A percentile compares a stretch with the other conserved stretches of the same genome.
phyloP scores from a whole-genome alignment of 2,113 vertebrate species.

The Cynocephalus volans region DNA sequence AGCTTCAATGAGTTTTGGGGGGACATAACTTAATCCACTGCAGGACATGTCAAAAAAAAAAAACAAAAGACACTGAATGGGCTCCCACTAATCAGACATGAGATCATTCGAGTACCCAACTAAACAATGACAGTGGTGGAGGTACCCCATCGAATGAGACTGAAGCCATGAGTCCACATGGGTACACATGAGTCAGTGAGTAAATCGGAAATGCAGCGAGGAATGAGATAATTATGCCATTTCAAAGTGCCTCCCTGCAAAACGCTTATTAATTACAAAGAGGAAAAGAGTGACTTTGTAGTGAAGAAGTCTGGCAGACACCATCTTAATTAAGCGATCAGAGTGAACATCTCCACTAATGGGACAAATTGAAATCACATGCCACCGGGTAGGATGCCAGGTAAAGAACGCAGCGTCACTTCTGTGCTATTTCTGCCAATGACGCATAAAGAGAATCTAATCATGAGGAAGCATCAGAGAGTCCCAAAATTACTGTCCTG shows the following conservation, averaged over 20 bases:
- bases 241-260: constrained; percentile 13
- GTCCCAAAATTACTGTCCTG: constrained; percentile 66
- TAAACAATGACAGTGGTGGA: fast-evolving
- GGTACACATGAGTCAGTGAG: background rate
- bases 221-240: background rate
- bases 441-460: background rate
- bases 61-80: background rate
- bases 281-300: constrained; percentile 43
- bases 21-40: too few species aligned
- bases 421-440: constrained; percentile 59
- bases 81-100: background rate
- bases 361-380: background rate
- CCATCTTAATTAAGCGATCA: constrained; percentile 41
- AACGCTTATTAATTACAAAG: constrained; percentile 16
- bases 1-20: too few species aligned
- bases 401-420: background rate
- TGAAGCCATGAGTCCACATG: background rate
- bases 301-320: background rate
- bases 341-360: background rate
- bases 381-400: background rate
- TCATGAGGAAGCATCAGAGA: constrained; percentile 64
- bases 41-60: too few species aligned
- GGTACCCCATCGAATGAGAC: background rate
- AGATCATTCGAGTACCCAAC: background rate
- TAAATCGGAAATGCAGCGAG: background rate